Base-by-base conservation (phyloP, 2,797 vertebrate genomes). In the Acanthopagrus latus region DNA sequence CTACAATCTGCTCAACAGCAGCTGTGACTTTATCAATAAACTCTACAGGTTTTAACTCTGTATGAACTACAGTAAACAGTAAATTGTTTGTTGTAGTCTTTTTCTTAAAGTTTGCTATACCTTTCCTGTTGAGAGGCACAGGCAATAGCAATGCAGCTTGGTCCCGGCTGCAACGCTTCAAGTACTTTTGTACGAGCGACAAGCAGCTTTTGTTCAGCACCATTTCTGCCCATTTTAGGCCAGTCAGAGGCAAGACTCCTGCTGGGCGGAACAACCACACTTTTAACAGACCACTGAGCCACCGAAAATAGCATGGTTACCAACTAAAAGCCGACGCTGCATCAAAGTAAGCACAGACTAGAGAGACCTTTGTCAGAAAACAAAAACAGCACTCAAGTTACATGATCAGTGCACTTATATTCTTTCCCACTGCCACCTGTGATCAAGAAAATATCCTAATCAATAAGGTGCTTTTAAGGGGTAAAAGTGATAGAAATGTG, bases 211-310 rank as follows among this genome's bases (percentile, higher is more conserved):
- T 95, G 93, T 94, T 94, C 93, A 92, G 93, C 93, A 92, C 91
- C 92, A 91, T 91, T 94, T 94, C 93, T 95, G 94, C 94, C 93
- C 94, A 94, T 95, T 95, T 95, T 94, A 95, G 94, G 94, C 94
- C 94, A 94, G 93, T 94, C 91, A 91, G 94, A 94, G 77, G 94
- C 93, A 93, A 94, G 92, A 93, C 92, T 95, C 93, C 94, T 94
- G 94, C 94, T 95, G 94, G 94, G 93, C 92, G 93, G 93, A 94
- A 95, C 93, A 94, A 95, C 92, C 93, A 94, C 93, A 94, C 94
- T 94, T 93, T 94, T 92, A 94, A 94, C 93, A 94, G 91, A 94
- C 93, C 92, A 90, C 93, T 84, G 92, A 92, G 91, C 93, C 91
- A 90, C 93, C 91, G 85, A 93, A 92, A 94, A 93, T 93, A 94